Evolutionary conservation across 2,888 invertebrate species (phyloP), one percentile per base, ranked within the genome.

Genomic region (Eupithecia abbreviata): DNA sequence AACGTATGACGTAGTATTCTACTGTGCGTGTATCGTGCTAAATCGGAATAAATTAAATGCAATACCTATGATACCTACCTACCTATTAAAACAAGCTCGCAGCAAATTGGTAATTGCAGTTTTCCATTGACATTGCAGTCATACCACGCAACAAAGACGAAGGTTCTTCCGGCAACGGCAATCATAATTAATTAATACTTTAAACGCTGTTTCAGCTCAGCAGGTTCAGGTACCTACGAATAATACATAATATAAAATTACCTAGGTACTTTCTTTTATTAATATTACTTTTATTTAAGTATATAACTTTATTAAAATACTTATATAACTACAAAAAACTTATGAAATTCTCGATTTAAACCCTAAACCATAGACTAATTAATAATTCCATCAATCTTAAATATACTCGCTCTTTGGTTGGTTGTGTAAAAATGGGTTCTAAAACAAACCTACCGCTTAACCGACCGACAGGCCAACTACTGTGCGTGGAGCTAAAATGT

Each of bases 141-240:
- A 87, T 88, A 87, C 84, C 84, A 87, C 72, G 76, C 88, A 89
- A 88, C 89, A 87, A 87, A 86, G 86, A 85, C 89, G 91, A 93
- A 93, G 93, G 93, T 89, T 92, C 92, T 92, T 92, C 93, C 92
- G 91, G 82, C 73, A 84, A 81, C 74, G 80, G 76, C 81, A 83
- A 82, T 81, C 77, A 80, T 78, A 77, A 75, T 75, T 79, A 82
- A 79, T 80, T 79, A 79, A 77, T 77, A 79, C 71, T 13, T 67
- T 74, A 68, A 69, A 74, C 42, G 73, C 41, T 65, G 42, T 74
- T 73, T 71, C 68, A 75, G 67, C n/a, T 62, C 62, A 62, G 62
- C 30, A 30, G 30, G 62, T 62, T 30, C 62, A 62, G 30, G 30
- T 12, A 30, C 15, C 4, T 15, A 51, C 30, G 62, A 55, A 55